A percentile compares a stretch with the other conserved stretches of the same genome.
Evolutionary conservation across 2,113 vertebrate genomes (phyloP).

Genomic region (Isurus oxyrinchus): DNA sequence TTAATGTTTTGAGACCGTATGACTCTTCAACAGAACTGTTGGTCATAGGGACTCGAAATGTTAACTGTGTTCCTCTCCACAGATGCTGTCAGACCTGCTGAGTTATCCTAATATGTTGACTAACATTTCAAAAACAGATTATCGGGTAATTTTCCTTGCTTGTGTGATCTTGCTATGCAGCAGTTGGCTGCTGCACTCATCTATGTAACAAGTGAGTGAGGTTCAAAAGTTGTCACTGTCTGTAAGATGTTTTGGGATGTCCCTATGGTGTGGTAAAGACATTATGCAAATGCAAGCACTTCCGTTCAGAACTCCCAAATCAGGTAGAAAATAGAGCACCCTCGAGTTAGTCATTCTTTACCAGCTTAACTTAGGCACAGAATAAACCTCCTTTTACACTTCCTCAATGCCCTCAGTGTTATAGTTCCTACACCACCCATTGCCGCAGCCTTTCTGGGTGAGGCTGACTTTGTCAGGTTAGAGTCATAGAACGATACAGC

Average conservation of each 20-base stretch:
- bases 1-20: too few relatives aligned
- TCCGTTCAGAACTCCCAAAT: neutral
- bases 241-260: neutral
- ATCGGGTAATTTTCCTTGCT: neutral
- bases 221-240: neutral
- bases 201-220: neutral
- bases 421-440: neutral
- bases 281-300: neutral
- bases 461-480: neutral
- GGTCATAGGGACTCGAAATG: too few relatives aligned
- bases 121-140: neutral
- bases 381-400: neutral
- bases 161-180: neutral
- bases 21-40: too few relatives aligned
- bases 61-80: too few relatives aligned
- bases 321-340: neutral
- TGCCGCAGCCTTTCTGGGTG: neutral
- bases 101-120: neutral
- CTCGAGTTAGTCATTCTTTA: neutral
- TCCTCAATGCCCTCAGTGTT: neutral
- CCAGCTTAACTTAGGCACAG: neutral
- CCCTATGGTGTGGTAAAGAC: neutral
- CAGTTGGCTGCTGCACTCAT: neutral
- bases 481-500: neutral
- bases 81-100: neutral